These are phyloP conservation scores for Dromas ardeola DNA, from an alignment of 2,113 vertebrate species.

Conservation along the genomic window DNA sequence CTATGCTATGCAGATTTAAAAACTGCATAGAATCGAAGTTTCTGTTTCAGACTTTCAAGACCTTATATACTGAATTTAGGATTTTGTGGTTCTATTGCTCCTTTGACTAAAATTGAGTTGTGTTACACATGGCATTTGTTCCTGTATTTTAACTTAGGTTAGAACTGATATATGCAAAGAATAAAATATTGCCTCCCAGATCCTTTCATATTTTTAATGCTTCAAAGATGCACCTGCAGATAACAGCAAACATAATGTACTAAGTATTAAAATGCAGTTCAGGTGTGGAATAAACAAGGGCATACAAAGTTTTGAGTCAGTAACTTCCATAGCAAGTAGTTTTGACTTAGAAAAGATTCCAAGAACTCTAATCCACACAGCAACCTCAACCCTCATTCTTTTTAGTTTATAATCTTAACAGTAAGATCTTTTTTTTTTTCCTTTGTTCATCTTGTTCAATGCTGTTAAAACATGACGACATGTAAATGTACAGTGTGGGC, in stretches of 20 bases:
- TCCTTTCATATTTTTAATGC: background rate
- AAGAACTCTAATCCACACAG: background rate
- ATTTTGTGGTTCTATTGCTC: background rate
- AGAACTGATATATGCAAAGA: background rate
- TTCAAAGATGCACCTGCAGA: background rate
- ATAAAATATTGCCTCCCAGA: background rate
- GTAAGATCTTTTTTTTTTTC: background rate
- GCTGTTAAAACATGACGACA: background rate
- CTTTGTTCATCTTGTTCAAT: background rate
- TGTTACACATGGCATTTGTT: background rate
- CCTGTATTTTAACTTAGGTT: background rate
- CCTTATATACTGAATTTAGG: background rate
- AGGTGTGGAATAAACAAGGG: background rate
- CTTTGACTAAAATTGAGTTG: background rate
- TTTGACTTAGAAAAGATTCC: background rate
- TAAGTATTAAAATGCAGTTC: background rate
- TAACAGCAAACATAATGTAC: background rate
- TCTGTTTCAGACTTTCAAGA: background rate
- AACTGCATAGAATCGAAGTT: background rate
- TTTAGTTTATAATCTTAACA: background rate
- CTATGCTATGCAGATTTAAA: background rate
- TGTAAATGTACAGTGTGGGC: background rate
- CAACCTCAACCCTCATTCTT: background rate
- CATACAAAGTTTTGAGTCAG: background rate
- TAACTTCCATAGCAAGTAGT: background rate